Base-by-base conservation (phyloP, 1,140 invertebrate species). In the Zophobas atratus region DNA sequence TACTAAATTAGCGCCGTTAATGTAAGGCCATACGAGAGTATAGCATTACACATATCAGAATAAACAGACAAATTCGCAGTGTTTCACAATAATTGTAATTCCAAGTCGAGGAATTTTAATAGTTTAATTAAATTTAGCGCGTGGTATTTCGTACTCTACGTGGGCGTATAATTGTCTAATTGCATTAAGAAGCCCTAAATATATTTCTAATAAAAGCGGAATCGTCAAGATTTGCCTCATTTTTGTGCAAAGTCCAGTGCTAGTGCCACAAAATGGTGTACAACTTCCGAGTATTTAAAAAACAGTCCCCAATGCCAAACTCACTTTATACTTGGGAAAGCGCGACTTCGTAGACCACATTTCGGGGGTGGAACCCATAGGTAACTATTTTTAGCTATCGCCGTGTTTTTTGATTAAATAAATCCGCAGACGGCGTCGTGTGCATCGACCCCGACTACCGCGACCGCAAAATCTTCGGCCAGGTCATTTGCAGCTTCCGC, bases 341-440 rank as follows among this genome's bases (percentile, higher is more conserved):
- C 89, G 98, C 82, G 98, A 99, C 85, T 99, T 98, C 88, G 94
- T 99, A 71, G 98, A 99, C 87, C 95, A 98, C 84, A 91, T 98
- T 34, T 93, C 94, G 0, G 94, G 94, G 56, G 94, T 97, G 57
- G 98, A 99, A 85, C 94, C 97, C 0, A 94, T 99, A 81, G 97
- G 96, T 97, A 87, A 88, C 92, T 76, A n/a, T 38, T 2, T 71
- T 32, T 55, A 39, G 39, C 35, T 6, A 38, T 76, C 51, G 1
- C 0, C 71, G 57, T 70, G 33, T 63, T 39, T 20, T 20, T 20
- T 20, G 20, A 20, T 34, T 70, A 60, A 35, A 48, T 51, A 75
- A 67, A 20, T 74, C 32, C 53, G 38, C 86, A 97, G 97, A 99
- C 90, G 98, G 98, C 2, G 96, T 99, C 33, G 90, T 99, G 3